phyloP scores from a whole-genome alignment of 2,888 invertebrate species.

The Merodon equestris region DNA sequence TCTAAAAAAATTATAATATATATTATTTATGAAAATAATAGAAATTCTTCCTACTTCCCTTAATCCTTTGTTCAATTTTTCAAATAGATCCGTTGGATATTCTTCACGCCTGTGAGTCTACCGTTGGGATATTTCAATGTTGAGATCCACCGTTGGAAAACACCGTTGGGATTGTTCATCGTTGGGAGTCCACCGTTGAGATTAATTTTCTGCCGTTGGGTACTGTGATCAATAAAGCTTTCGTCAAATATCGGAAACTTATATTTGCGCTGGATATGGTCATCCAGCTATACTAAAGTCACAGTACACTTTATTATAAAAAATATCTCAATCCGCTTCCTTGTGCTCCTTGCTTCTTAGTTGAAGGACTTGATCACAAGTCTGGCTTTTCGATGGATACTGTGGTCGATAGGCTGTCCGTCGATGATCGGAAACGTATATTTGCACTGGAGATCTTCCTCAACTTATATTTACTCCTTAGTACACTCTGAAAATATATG shows the following conservation, averaged over 20 bases:
- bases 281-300: no score
- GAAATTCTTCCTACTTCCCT: no score
- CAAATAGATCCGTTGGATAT: no score
- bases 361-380: no score
- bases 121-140: background rate
- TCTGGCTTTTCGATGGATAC: background rate
- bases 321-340: background rate
- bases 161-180: background rate
- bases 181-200: background rate
- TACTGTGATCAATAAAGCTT: no score
- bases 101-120: background rate
- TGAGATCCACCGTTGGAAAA: background rate
- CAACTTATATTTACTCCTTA: background rate
- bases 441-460: background rate
- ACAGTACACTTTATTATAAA: no score
- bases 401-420: slow-evolving; percentile 7
- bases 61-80: no score
- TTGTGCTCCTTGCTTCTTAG: background rate
- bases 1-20: no score
- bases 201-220: background rate
- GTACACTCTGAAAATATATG: background rate
- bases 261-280: no score
- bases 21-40: no score
- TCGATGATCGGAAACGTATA: slow-evolving; percentile 5
- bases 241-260: background rate